Percentiles rank a stretch among this genome's conserved stretches.
Evolutionary conservation across 1,140 invertebrate species (phyloP).

Genomic region (Drosophila parabipectinata): DNA sequence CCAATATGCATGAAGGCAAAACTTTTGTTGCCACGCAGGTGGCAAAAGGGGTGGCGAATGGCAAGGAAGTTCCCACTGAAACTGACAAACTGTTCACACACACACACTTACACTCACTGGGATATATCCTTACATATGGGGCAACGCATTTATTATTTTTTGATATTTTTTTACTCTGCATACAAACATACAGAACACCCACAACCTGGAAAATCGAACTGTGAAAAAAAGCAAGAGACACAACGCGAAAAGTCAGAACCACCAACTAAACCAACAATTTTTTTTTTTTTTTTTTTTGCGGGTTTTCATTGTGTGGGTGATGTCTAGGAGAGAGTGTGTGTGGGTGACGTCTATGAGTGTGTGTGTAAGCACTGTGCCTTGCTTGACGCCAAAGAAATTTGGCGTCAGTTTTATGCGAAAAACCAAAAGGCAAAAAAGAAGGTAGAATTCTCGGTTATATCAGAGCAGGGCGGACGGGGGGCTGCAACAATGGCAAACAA

Average conservation of each 20-base stretch:
- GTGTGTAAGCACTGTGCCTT: slow-evolving; percentile 52
- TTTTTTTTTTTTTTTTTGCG: slow-evolving; percentile 16
- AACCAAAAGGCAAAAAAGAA: slow-evolving; percentile 44
- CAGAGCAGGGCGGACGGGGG: neutral
- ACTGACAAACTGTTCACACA: slow-evolving; percentile 67
- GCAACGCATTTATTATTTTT: slow-evolving; percentile 73
- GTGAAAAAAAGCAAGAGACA: slow-evolving; percentile 16
- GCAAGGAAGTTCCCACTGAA: slow-evolving; percentile 52
- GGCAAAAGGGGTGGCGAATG: slow-evolving; percentile 9
- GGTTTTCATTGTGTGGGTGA: slow-evolving; percentile 15
- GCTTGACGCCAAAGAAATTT: slow-evolving; percentile 81
- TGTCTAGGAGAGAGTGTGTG: slow-evolving; percentile 31
- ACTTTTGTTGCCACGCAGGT: slow-evolving; percentile 68
- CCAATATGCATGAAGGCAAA: slow-evolving; percentile 76
- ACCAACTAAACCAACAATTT: slow-evolving; percentile 56
- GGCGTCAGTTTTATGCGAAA: slow-evolving; percentile 75
- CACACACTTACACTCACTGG: slow-evolving; percentile 6
- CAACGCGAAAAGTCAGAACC: slow-evolving; percentile 61
- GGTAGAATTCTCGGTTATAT: slow-evolving; percentile 21
- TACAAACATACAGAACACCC: slow-evolving; percentile 7
- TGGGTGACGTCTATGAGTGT: slow-evolving; percentile 22
- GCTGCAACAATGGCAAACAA: slow-evolving; percentile 74
- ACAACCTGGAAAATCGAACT: slow-evolving; percentile 66
- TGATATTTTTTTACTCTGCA: slow-evolving; percentile 59
- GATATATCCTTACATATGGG: slow-evolving; percentile 14